phyloP scores from a whole-genome alignment of 37 sponge, comb jelly and placozoan species.

The Hexactinellida sp. region DNA sequence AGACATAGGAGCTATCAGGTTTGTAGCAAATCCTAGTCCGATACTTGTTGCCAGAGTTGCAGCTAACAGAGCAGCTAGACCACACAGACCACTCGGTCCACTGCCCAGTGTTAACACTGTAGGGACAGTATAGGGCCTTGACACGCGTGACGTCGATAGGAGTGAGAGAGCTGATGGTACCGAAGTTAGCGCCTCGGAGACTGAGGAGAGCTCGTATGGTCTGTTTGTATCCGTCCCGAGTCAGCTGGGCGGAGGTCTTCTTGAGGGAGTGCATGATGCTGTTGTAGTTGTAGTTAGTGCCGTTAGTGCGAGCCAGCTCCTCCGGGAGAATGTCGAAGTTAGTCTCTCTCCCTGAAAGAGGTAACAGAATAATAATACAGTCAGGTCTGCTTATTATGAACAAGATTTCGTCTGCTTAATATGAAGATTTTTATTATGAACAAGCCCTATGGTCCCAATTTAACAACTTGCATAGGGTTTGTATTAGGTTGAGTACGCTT shows the following conservation, averaged over 20 bases:
- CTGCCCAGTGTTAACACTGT: not conserved
- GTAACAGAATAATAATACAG: too few species aligned
- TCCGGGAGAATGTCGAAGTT: not conserved
- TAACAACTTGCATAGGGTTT: too few species aligned
- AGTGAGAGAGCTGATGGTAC: not conserved
- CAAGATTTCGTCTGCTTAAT: too few species aligned
- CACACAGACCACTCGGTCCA: not conserved
- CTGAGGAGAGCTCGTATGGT: not conserved
- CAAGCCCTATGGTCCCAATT: too few species aligned
- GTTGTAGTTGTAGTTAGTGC: not conserved
- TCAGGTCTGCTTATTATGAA: too few species aligned
- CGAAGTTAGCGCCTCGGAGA: not conserved
- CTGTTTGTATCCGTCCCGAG: not conserved
- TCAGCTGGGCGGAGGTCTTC: not conserved
- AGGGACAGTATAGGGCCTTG: not conserved
- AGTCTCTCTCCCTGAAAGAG: not conserved
- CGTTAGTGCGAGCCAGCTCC: not conserved
- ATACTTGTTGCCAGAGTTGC: not conserved
- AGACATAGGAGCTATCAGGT: not conserved
- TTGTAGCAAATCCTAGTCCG: not conserved
- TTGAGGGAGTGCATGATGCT: conserved; percentile 8
- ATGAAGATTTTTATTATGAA: too few species aligned
- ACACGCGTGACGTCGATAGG: not conserved
- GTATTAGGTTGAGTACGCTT: too few species aligned
- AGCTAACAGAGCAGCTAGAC: not conserved